Conservation (phyloP, 2,888 invertebrate genomes). For the Embidobia sp. region DNA sequence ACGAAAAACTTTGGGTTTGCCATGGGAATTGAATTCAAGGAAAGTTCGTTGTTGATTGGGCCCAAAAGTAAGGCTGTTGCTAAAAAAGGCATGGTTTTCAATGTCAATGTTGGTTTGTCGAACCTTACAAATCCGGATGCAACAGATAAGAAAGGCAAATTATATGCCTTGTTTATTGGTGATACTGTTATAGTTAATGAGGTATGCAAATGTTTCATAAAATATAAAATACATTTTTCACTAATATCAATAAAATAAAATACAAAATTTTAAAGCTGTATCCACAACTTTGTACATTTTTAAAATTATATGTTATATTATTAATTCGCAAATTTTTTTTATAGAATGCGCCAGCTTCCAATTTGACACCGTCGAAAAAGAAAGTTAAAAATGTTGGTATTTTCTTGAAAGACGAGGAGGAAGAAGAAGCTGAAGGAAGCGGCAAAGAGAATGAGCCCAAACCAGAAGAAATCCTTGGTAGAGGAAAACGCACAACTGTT, state of each 20-base stretch:
- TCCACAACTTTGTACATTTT: too few relatives aligned
- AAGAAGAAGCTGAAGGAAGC: constrained; percentile 88
- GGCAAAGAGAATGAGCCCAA: constrained; percentile 85
- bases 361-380: constrained; percentile 96
- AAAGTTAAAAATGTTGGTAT: constrained; percentile 97
- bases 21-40: constrained; percentile 99
- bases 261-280: too few relatives aligned
- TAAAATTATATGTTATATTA: constrained; percentile 24
- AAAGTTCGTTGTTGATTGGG: constrained; percentile 95
- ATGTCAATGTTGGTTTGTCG: constrained; percentile 95
- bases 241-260: too few relatives aligned
- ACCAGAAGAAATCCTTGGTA: constrained; percentile 87
- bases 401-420: constrained; percentile 94
- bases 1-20: constrained; percentile 98
- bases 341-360: constrained; percentile 88
- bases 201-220: too few relatives aligned
- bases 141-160: constrained; percentile 93
- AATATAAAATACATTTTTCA: too few relatives aligned
- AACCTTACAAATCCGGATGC: constrained; percentile 92
- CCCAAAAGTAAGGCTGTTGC: constrained; percentile 91
- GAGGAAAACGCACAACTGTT: constrained; percentile 93
- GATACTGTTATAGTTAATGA: constrained; percentile 98
- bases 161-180: constrained; percentile 96
- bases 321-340: constrained; percentile 1
- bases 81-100: constrained; percentile 98